phyloP scores from a whole-genome alignment of 2,888 invertebrate genomes.

The Halocaridina rubra region DNA sequence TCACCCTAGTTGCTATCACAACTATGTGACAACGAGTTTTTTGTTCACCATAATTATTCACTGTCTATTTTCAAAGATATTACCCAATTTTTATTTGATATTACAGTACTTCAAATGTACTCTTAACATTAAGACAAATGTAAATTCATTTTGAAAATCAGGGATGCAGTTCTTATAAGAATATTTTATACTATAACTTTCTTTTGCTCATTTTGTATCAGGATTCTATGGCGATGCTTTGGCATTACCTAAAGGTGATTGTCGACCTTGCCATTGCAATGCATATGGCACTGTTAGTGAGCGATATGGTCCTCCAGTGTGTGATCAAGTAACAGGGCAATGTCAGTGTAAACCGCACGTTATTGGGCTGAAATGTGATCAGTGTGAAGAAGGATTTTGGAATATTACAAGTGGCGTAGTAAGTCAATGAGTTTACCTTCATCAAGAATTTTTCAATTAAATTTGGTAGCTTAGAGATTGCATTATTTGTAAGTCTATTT shows the following conservation, averaged over 20 bases:
- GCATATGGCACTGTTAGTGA: constrained; percentile 60
- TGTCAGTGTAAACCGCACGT: constrained; percentile 84
- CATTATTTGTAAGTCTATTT: too few species aligned
- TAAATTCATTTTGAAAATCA: too few species aligned
- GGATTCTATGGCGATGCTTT: constrained; percentile 95
- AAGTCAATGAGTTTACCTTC: constrained; percentile 36
- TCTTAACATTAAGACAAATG: too few species aligned
- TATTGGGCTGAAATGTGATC: constrained; percentile 81
- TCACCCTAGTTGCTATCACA: too few species aligned
- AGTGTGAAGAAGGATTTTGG: constrained; percentile 86
- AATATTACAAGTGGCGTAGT: constrained; percentile 82
- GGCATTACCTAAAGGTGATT: constrained; percentile 78
- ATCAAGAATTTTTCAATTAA: too few species aligned
- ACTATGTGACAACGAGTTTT: too few species aligned
- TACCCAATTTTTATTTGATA: too few species aligned
- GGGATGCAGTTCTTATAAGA: too few species aligned
- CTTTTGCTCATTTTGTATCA: too few species aligned
- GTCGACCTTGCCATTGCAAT: constrained; percentile 63
- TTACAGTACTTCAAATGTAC: too few species aligned
- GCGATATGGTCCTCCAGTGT: constrained; percentile 69
- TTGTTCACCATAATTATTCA: not conserved
- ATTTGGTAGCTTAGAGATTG: too few species aligned
- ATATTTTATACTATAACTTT: too few species aligned
- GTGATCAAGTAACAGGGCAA: constrained; percentile 80
- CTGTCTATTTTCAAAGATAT: not conserved